Evolutionary conservation across 2,888 invertebrate genomes (phyloP).

Genomic region (Tineola bisselliella): DNA sequence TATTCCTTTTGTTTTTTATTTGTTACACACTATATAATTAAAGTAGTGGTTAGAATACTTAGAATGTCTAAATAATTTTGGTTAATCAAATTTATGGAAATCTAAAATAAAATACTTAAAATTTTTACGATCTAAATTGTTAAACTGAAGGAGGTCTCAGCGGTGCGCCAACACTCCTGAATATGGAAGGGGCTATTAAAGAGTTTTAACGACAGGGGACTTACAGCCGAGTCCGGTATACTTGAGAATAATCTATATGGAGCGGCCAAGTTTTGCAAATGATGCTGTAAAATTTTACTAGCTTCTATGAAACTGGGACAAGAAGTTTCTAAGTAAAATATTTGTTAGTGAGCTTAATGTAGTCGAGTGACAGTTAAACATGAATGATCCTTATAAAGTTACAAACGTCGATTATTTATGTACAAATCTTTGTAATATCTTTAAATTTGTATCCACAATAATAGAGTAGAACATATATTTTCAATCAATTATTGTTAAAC

Average conservation of each 20-base stretch:
- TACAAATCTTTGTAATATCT: too few relatives aligned
- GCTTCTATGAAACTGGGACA: neutral
- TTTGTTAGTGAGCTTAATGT: too few relatives aligned
- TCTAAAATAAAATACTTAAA: conserved; percentile 16
- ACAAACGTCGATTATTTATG: too few relatives aligned
- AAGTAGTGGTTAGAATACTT: too few relatives aligned
- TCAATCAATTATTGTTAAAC: too few relatives aligned
- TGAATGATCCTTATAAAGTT: too few relatives aligned
- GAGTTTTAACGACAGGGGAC: conserved; percentile 41
- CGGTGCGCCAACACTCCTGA: conserved; percentile 28
- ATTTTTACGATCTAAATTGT: conserved; percentile 30
- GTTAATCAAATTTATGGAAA: neutral
- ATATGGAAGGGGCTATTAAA: conserved; percentile 34
- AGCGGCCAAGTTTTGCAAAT: conserved; percentile 26
- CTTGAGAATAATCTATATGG: conserved; percentile 25
- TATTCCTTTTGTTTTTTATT: too few relatives aligned
- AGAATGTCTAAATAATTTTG: neutral
- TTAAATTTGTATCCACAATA: too few relatives aligned
- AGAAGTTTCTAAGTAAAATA: neutral
- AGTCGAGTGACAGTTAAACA: too few relatives aligned
- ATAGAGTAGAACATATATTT: too few relatives aligned
- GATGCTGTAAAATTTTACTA: conserved; percentile 18
- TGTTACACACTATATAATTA: too few relatives aligned
- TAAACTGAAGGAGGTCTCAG: conserved; percentile 23
- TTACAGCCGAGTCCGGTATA: conserved; percentile 27